Base-by-base conservation (phyloP, 2,888 invertebrate genomes). In the Hermaeophaga mercurialis region DNA sequence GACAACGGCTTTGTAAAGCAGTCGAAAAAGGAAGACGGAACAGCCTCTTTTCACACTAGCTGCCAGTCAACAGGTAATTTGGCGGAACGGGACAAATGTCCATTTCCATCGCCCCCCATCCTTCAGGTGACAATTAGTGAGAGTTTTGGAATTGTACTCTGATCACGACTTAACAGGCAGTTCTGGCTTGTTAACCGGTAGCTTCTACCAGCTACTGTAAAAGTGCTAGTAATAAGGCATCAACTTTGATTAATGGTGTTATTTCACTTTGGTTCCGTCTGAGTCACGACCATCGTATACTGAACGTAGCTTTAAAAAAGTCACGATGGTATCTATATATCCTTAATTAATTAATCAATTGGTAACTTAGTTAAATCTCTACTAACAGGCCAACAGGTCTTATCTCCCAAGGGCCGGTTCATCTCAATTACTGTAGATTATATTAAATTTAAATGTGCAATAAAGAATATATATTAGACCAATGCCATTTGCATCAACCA, bases 171-270 rank as follows among this genome's bases (percentile, higher is more conserved):
- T 46, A 54, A 66, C 66, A 47, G 50, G 64, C 46, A 41, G 45
- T 28, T 24, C n/a, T 66, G 69, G 64, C 72, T 74, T 70, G 72
- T 74, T 74, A 73, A 61, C 63, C 64, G 58, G 60, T 59, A 50
- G 36, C 41, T 52, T 31, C 34, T 24, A 41, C 48, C 26, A 65
- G 72, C 50, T 60, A 62, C 75, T 74, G 52, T 43, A 74, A 75
- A 74, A 71, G 66, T 74, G 72, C 73, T 75, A 75, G 75, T 75
- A 74, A 75, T 74, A 73, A 73, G 70, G 71, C 71, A 71, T 74
- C 73, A 71, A 58, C 61, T 64, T 43, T 75, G 75, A 75, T 75
- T 74, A 75, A 75, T 75, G 73, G 73, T 74, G 75, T 69, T 67
- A 72, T 74, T 74, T 73, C 74, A 74, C 72, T 70, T 73, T 66